Conservation (phyloP, 2,113 vertebrate genomes). For the Urocynchramus pylzowi region DNA sequence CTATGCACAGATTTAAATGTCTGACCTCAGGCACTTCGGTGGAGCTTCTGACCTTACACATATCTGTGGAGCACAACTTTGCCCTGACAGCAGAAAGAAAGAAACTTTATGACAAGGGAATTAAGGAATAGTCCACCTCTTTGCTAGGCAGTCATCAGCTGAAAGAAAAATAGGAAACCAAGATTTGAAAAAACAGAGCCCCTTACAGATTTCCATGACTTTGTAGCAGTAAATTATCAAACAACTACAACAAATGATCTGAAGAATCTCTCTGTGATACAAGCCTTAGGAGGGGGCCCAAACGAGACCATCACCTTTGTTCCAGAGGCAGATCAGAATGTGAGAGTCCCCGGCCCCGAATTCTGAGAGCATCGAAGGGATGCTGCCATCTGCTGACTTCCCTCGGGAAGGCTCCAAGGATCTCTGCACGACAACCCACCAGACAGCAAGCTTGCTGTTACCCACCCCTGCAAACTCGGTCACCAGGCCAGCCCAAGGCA, state of each 20-base stretch:
- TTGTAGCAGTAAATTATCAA: neutral
- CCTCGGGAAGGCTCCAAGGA: neutral
- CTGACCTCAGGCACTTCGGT: neutral
- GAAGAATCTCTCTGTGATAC: neutral
- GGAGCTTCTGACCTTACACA: neutral
- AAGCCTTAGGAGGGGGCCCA: neutral
- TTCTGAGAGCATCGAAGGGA: neutral
- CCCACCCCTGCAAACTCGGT: neutral
- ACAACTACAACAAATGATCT: neutral
- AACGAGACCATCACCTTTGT: neutral
- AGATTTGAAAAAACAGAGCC: neutral
- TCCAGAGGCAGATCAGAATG: neutral
- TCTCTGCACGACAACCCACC: accelerated
- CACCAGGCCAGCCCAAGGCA: no score
- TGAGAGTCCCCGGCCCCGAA: accelerated
- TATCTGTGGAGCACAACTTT: neutral
- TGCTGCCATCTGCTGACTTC: slow-evolving; percentile 47
- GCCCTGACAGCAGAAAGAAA: neutral
- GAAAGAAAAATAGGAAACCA: neutral
- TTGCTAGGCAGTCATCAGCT: neutral
- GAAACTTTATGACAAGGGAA: neutral
- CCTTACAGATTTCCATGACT: neutral
- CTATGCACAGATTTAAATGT: accelerated
- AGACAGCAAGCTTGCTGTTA: neutral
- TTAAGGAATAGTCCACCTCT: neutral